phyloP scores from a whole-genome alignment of 2,888 invertebrate genomes.

The Caenorhabditis sp. region DNA sequence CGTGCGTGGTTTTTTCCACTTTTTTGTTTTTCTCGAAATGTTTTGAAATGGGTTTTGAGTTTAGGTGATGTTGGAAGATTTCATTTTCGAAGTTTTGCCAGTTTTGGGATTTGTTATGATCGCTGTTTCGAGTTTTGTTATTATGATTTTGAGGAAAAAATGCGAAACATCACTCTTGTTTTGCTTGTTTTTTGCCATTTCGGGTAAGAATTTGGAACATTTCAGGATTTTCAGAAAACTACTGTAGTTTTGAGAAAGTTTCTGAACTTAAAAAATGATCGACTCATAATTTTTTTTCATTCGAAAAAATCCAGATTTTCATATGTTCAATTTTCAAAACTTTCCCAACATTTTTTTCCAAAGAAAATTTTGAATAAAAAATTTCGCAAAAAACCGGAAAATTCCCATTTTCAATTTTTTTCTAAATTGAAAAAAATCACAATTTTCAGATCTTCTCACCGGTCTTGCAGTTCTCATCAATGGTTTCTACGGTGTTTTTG shows the following conservation, averaged over 20 bases:
- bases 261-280: neutral
- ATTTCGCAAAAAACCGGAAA: neutral
- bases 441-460: slow-evolving; percentile 24
- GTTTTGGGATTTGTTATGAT: slow-evolving; percentile 49
- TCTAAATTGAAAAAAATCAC: neutral
- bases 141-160: slow-evolving; percentile 30
- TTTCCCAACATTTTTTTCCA: no score
- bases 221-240: no score
- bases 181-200: slow-evolving; percentile 35
- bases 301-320: no score
- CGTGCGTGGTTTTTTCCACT: no score
- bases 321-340: no score
- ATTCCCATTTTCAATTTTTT: neutral
- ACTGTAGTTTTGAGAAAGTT: neutral
- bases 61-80: slow-evolving; percentile 55
- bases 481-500: slow-evolving; percentile 48
- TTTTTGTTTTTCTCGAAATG: no score
- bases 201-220: slow-evolving; percentile 12
- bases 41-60: neutral
- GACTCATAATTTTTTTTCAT: no score
- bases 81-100: slow-evolving; percentile 52
- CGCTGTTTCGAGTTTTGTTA: slow-evolving; percentile 33
- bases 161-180: slow-evolving; percentile 26
- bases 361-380: neutral
- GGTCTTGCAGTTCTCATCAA: slow-evolving; percentile 33